Evolutionary conservation across 2,797 vertebrate genomes (phyloP).

Genomic region (Lacerta bilineata): DNA sequence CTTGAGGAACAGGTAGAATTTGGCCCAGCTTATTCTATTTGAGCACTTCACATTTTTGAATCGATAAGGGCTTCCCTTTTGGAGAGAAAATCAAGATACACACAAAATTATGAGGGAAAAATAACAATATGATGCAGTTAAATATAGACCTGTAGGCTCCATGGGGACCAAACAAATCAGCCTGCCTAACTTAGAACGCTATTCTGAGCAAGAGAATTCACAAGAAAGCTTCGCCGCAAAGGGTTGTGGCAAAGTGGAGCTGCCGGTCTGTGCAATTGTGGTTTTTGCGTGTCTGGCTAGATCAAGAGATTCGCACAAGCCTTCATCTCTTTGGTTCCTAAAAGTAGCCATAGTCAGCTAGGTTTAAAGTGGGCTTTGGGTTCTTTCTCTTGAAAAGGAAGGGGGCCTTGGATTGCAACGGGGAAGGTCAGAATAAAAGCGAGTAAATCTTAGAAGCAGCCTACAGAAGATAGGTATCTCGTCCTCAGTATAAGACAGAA

Average conservation of each 20-base stretch:
- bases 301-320: not conserved
- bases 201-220: not conserved
- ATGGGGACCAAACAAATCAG: not conserved
- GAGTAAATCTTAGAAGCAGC: not conserved
- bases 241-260: not conserved
- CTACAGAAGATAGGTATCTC: not conserved
- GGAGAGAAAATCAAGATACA: no score
- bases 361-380: not conserved
- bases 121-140: not conserved
- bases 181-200: not conserved
- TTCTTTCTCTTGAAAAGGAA: not conserved
- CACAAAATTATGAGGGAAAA: no score
- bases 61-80: no score
- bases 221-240: not conserved
- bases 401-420: not conserved
- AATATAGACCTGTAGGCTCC: not conserved
- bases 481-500: not conserved
- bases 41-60: not conserved
- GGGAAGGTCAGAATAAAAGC: not conserved
- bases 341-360: not conserved
- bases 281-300: not conserved
- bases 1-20: not conserved
- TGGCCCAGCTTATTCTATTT: not conserved
- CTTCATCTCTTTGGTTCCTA: not conserved
- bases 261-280: not conserved